Conservation (phyloP, 1,140 invertebrate genomes). For the Sogatella furcifera region DNA sequence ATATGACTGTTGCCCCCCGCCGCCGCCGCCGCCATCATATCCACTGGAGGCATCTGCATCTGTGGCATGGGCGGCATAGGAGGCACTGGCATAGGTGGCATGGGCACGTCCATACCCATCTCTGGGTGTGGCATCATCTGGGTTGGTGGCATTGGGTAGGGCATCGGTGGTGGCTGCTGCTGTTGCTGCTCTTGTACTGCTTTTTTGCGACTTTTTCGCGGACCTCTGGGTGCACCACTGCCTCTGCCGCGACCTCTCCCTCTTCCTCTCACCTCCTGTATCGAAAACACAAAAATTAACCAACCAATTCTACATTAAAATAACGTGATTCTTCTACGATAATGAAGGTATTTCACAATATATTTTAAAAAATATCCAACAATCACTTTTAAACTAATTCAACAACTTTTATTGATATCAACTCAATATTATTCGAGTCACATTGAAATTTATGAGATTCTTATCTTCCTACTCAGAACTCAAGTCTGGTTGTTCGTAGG, state of each 20-base stretch:
- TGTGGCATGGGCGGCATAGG: no score
- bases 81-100: not conserved
- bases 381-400: no score
- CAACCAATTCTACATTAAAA: no score
- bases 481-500: no score
- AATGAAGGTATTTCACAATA: no score
- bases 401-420: no score
- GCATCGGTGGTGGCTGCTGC: not conserved
- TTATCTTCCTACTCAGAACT: no score
- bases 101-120: not conserved
- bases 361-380: no score
- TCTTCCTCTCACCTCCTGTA: slow-evolving; percentile 4
- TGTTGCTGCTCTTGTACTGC: not conserved
- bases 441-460: no score
- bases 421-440: no score
- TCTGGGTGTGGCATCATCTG: slow-evolving; percentile 2
- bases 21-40: slow-evolving; percentile 3
- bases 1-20: not conserved
- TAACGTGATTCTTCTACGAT: no score
- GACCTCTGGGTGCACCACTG: slow-evolving; percentile 8
- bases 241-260: slow-evolving; percentile 13
- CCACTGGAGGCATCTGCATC: not conserved
- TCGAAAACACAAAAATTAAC: not conserved
- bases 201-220: slow-evolving; percentile 11
- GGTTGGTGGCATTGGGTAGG: not conserved